Conservation (phyloP, 2,113 vertebrate species). For the Sclerurus mexicanus region DNA sequence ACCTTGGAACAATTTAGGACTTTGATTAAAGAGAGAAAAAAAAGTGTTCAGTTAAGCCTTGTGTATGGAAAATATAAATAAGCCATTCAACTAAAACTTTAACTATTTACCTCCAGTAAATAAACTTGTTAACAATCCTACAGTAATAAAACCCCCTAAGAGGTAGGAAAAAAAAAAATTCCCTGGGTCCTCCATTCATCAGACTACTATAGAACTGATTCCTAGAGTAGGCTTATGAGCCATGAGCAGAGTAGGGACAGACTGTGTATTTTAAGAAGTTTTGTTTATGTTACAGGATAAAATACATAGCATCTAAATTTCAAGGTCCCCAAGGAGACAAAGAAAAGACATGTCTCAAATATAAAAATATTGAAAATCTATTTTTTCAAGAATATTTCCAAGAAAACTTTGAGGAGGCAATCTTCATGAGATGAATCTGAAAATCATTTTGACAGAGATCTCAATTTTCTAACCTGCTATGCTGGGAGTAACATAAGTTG, state of each 20-base stretch:
- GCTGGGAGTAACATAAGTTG: not conserved
- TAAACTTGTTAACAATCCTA: not conserved
- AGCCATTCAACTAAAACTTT: not conserved
- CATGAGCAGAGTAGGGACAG: not conserved
- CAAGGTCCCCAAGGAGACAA: not conserved
- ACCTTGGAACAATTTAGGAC: not conserved
- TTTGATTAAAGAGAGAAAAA: not conserved
- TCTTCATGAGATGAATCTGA: conserved; percentile 3
- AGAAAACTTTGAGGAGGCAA: not conserved
- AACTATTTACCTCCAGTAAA: not conserved
- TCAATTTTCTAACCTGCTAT: not conserved
- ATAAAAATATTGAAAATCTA: not conserved
- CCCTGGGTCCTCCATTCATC: not conserved
- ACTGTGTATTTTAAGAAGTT: not conserved
- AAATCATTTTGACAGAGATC: conserved; percentile 14
- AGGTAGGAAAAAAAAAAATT: not conserved
- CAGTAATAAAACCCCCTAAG: not conserved
- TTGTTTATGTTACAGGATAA: not conserved
- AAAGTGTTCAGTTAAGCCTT: not conserved
- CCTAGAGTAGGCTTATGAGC: not conserved
- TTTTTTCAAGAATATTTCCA: not conserved
- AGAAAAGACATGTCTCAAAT: not conserved
- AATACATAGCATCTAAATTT: not conserved
- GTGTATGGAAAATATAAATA: not conserved
- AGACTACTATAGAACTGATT: not conserved